A percentile compares a stretch with the other conserved stretches of the same genome.
phyloP scores from a whole-genome alignment of 2,888 invertebrate genomes.

The Galeopsomyia nigrocyanea region DNA sequence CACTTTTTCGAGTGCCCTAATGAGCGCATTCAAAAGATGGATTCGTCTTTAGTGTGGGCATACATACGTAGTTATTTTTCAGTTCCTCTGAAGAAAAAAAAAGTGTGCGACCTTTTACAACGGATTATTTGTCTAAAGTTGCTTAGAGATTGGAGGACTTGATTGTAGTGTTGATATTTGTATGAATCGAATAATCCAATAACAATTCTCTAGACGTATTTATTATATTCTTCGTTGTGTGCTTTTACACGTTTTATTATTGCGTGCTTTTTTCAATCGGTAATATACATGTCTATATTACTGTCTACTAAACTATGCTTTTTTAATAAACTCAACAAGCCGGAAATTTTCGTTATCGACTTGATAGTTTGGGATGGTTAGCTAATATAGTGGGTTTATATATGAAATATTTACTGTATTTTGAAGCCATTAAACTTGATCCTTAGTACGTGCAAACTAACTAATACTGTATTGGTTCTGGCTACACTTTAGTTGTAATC shows the following conservation, averaged over 20 bases:
- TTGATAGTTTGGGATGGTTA: background rate
- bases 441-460: background rate
- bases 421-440: background rate
- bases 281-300: slow-evolving; percentile 4
- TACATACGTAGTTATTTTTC: slow-evolving; percentile 21
- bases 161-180: slow-evolving; percentile 5
- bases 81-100: slow-evolving; percentile 20
- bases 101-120: slow-evolving; percentile 9
- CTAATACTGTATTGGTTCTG: slow-evolving; percentile 32
- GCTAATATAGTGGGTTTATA: background rate
- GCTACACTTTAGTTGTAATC: background rate
- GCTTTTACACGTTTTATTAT: slow-evolving; percentile 30
- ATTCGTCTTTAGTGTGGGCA: no score
- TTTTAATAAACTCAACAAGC: no score
- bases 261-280: slow-evolving; percentile 19
- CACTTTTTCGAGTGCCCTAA: slow-evolving; percentile 10
- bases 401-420: slow-evolving; percentile 1
- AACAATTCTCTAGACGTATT: slow-evolving; percentile 23
- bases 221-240: slow-evolving; percentile 29
- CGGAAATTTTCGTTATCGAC: background rate
- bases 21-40: background rate
- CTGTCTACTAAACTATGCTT: background rate
- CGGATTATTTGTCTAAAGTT: no score
- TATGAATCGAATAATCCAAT: slow-evolving; percentile 6
- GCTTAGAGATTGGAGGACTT: background rate